Conservation (phyloP, 2,113 vertebrate genomes). For the Phylloscopus trochiloides region DNA sequence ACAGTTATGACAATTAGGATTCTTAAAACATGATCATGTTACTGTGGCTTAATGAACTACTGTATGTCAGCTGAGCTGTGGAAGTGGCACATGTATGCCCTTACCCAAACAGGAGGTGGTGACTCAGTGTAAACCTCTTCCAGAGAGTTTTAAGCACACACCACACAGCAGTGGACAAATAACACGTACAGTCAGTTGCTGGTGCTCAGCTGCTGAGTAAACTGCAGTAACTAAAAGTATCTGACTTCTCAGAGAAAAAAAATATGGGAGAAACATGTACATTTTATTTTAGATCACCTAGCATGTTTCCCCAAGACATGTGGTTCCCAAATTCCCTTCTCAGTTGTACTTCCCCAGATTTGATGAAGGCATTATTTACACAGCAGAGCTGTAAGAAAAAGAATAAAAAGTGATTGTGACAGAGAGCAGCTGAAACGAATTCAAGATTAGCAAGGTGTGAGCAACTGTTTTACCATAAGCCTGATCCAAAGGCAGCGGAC, state of each 20-base stretch:
- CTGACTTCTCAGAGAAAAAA: background rate
- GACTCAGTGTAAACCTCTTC: background rate
- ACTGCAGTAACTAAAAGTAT: background rate
- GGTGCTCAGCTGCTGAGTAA: background rate
- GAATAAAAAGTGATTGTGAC: background rate
- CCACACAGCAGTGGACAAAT: background rate
- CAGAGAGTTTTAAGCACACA: background rate
- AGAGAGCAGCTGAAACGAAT: background rate
- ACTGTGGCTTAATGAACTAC: background rate
- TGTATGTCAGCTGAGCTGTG: background rate
- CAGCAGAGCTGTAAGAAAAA: background rate
- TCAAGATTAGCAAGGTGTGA: background rate
- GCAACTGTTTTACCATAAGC: background rate
- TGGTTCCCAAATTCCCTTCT: background rate
- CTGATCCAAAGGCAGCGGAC: background rate
- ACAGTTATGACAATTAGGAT: background rate
- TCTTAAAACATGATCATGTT: background rate
- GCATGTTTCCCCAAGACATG: rapidly evolving
- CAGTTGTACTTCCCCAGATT: background rate
- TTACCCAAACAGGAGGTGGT: background rate
- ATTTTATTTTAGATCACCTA: background rate
- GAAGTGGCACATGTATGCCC: background rate
- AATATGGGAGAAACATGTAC: background rate
- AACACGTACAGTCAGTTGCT: rapidly evolving
- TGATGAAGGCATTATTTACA: background rate